Evolutionary conservation across 1,140 invertebrate species (phyloP).

Genomic region (Drosophila nikananu): DNA sequence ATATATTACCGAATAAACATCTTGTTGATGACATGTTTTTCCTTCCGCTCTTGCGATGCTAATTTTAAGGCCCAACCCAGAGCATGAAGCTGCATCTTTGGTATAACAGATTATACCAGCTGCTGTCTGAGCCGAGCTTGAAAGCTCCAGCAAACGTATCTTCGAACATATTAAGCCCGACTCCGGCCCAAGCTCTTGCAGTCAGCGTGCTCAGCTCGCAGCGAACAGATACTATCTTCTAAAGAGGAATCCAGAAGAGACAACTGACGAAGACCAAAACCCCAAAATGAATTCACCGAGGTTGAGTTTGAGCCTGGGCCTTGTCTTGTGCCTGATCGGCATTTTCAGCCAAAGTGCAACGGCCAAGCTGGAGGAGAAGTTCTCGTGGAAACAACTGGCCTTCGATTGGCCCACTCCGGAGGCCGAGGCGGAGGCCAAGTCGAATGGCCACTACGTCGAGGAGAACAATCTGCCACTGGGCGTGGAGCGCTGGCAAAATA

Average conservation of each 20-base stretch:
- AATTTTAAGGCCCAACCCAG: slow-evolving; percentile 40
- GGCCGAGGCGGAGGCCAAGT: slow-evolving; percentile 87
- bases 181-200: slow-evolving; percentile 38
- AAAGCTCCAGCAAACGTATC: slow-evolving; percentile 1
- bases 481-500: slow-evolving; percentile 90
- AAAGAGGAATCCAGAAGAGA: neutral
- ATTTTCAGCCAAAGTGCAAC: slow-evolving; percentile 33
- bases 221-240: slow-evolving; percentile 6
- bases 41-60: slow-evolving; percentile 43
- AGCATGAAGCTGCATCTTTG: slow-evolving; percentile 6
- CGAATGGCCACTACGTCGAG: slow-evolving; percentile 88
- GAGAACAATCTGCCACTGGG: slow-evolving; percentile 91
- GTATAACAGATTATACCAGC: slow-evolving; percentile 46
- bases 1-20: neutral
- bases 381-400: slow-evolving; percentile 89
- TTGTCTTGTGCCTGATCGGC: slow-evolving; percentile 59
- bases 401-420: slow-evolving; percentile 89
- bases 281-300: slow-evolving; percentile 42
- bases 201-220: slow-evolving; percentile 56
- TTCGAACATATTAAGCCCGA: slow-evolving; percentile 69
- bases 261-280: neutral
- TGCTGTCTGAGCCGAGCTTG: slow-evolving; percentile 32
- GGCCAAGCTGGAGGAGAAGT: slow-evolving; percentile 87
- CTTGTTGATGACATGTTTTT: slow-evolving; percentile 16
- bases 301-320: slow-evolving; percentile 39